Conservation (phyloP, 2,797 vertebrate species). For the Anguilla anguilla region DNA sequence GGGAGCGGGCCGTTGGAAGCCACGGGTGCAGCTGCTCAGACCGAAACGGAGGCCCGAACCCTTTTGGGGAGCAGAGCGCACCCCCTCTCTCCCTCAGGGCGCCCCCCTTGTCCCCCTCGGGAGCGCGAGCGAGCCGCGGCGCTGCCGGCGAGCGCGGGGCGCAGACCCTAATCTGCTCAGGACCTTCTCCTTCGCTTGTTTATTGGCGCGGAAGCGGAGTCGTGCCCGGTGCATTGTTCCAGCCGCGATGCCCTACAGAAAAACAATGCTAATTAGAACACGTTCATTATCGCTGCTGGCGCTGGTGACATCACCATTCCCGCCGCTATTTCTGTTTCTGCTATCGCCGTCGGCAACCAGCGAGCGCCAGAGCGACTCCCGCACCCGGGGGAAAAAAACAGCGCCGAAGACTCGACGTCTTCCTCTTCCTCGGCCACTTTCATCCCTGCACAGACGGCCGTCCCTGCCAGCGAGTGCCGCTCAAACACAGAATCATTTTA, state of each 20-base stretch:
- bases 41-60: constrained; percentile 17
- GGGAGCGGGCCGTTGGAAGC: not conserved
- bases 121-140: not conserved
- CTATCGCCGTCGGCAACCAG: not conserved
- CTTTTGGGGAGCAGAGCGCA: not conserved
- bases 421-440: not conserved
- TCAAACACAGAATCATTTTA: not conserved
- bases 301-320: not conserved
- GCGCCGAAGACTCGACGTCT: not conserved
- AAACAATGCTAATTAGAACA: not conserved
- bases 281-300: not conserved
- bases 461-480: not conserved
- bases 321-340: not conserved
- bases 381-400: not conserved
- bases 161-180: not conserved
- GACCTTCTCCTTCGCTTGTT: not conserved
- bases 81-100: not conserved
- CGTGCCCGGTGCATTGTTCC: not conserved
- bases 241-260: not conserved
- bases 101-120: not conserved
- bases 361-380: not conserved
- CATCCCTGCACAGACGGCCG: not conserved
- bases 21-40: not conserved
- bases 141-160: not conserved
- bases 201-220: not conserved